Base-by-base conservation (phyloP, 2,888 invertebrate species). In the Sinodicranocentrus sp. region DNA sequence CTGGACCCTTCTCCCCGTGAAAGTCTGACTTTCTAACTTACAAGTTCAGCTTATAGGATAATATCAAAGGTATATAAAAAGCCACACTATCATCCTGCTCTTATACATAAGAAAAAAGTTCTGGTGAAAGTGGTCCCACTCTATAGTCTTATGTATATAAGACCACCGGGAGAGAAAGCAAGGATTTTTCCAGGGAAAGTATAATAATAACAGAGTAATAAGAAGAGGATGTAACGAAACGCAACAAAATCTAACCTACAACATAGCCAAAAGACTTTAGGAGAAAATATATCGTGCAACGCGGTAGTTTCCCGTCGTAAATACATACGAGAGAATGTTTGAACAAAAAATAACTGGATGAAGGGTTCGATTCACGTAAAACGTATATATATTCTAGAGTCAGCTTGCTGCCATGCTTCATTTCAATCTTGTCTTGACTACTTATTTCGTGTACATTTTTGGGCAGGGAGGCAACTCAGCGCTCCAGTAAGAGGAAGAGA, bases 361-460 rank as follows among this genome's bases (percentile, higher is more conserved):
- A n/a, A n/a, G n/a, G n/a, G n/a, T n/a, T n/a, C n/a, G n/a, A n/a
- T n/a, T n/a, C n/a, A n/a, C n/a, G n/a, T n/a, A n/a, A n/a, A n/a
- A n/a, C n/a, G n/a, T n/a, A 19, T 17, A 17, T 57, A 63, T 28
- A 57, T 63, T 17, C 63, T n/a, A 63, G 33, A 21, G 19, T n/a
- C 15, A 63, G 33, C 43, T 39, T 43, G 67, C 76, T 77, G 57
- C 76, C 76, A 77, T 77, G 76, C 76, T 77, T 77, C 76, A 77
- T 77, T 77, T 77, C 76, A 77, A 54, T 43, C 57, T 26, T 77
- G 76, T 68, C 76, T 77, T 33, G n/a, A 75, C 75, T 75, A 75
- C 59, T 77, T 77, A 67, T 67, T 57, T 23, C 23, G 23, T 33
- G 33, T 44, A 57, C 76, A 39, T 77, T 77, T 43, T 57, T 43